Percentiles rank a stretch among this genome's conserved stretches.
These are phyloP conservation scores for Danio jaintianensis DNA, from an alignment of 2,797 vertebrate genomes.

Conservation along the genomic window DNA sequence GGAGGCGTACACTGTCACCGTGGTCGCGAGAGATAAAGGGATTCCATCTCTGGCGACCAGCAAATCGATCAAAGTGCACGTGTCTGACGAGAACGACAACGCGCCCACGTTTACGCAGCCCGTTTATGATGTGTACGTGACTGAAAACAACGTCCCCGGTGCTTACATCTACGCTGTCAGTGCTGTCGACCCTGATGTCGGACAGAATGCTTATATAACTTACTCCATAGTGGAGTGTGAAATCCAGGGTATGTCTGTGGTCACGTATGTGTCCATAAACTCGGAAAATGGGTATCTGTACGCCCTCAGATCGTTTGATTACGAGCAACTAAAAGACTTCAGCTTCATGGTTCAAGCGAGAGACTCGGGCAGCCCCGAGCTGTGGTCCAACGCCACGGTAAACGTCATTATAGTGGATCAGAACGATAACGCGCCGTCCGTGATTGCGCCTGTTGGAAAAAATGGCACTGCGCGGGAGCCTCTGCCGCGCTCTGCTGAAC, in stretches of 20 bases:
- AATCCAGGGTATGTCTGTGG: constrained; percentile 97
- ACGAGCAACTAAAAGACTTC: constrained; percentile 96
- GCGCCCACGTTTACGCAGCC: constrained; percentile 91
- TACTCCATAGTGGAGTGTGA: constrained; percentile 95
- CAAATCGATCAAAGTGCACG: constrained; percentile 92
- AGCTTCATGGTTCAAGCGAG: constrained; percentile 91
- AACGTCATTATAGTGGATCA: constrained; percentile 92
- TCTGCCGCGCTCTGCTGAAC: constrained; percentile 91
- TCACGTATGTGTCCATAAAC: constrained; percentile 98
- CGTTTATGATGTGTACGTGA: constrained; percentile 94
- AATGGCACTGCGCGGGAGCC: constrained; percentile 92
- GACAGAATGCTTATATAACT: constrained; percentile 87
- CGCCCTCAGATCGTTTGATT: constrained; percentile 94
- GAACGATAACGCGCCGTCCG: constrained; percentile 92
- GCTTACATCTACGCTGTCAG: constrained; percentile 97
- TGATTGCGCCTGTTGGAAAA: constrained; percentile 90
- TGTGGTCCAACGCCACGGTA: constrained; percentile 90
- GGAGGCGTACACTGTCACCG: constrained; percentile 91
- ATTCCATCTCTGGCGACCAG: constrained; percentile 87
- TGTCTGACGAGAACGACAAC: constrained; percentile 96
- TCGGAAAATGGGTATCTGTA: constrained; percentile 96
- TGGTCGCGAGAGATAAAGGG: constrained; percentile 90
- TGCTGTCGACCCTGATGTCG: constrained; percentile 90
- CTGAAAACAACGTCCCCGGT: constrained; percentile 96
- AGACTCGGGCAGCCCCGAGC: constrained; percentile 84